Conservation (phyloP, 2,797 vertebrate genomes). For the Argentina silus region DNA sequence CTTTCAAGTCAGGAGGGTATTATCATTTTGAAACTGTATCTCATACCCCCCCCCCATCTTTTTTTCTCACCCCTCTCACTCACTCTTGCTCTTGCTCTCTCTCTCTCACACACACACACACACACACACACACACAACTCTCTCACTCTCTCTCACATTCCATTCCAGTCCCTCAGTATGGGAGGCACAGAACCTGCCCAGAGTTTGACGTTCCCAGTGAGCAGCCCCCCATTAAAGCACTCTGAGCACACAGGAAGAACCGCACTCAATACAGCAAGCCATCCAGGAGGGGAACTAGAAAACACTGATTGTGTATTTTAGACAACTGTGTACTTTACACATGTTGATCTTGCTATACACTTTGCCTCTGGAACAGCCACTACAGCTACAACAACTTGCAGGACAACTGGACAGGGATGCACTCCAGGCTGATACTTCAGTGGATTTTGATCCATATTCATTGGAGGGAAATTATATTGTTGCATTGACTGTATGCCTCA, state of each 20-base stretch:
- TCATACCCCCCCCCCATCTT: background rate
- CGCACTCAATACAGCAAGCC: constrained; percentile 4
- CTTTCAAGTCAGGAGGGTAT: background rate
- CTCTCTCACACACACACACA: background rate
- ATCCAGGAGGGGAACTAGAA: background rate
- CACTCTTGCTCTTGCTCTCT: background rate
- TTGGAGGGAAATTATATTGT: background rate
- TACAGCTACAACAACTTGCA: background rate
- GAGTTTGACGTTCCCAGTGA: constrained; percentile 20
- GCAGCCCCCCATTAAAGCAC: constrained; percentile 28
- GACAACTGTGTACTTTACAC: background rate
- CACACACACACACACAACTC: constrained; percentile 73
- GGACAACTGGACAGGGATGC: background rate
- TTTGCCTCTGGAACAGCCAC: background rate
- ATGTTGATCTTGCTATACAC: background rate
- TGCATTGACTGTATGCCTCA: background rate
- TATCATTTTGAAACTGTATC: background rate
- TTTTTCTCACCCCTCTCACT: background rate
- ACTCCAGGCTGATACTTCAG: background rate
- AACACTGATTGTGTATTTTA: background rate
- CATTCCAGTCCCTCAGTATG: constrained; percentile 82
- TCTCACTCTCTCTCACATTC: constrained; percentile 80
- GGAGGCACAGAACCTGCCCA: constrained; percentile 76
- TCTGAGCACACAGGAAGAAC: constrained; percentile 10
- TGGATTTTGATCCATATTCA: background rate